Base-by-base conservation (phyloP, 2,888 invertebrate species). In the Brachyopa scutellaris region DNA sequence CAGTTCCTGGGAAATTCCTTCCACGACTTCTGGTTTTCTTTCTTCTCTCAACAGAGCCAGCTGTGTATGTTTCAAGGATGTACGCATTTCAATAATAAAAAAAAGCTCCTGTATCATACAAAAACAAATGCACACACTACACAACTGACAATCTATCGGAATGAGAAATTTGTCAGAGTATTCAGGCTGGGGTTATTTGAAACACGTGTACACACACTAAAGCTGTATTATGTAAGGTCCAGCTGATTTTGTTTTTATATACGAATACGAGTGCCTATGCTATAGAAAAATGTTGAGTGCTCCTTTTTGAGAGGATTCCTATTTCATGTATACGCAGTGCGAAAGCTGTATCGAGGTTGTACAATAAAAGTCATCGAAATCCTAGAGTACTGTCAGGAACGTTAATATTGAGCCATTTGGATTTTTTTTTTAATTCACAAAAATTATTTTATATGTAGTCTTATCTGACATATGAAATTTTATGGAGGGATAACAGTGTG, bases 231-330 rank as follows among this genome's bases (percentile, higher is more conserved):
- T 76, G 51, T 64, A 80, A 80, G 64, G 33, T 66, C 67, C 88
- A 88, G 88, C 88, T 88, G 88, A 87, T 88, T 87, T 85, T 85
- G 85, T 87, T 87, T 87, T 88, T 86, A 87, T 88, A 84, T 87
- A 88, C 85, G 85, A 84, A 69, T n/a, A n/a, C n/a, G n/a, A n/a
- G 55, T 49, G 47, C 62, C 13, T 36, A 31, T 19, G 42, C 13
- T 15, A 23, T 7, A 8, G 17, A 26, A n/a, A 36, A 47, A 15
- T 17, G 7, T 17, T 57, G 33, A 26, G 47, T 51, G 51, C 36
- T 15, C n/a, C 1, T 36, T 5, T 15, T 1, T 9, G 42, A 33
- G 45, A 21, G 40, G 42, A 33, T 33, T 21, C 36, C 4, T 49
- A 13, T 67, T 47, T 13, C 4, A 23, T 0, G 40, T 42, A 47